Evolutionary conservation across 2,797 vertebrate species (phyloP).

Genomic region (Argentina silus): DNA sequence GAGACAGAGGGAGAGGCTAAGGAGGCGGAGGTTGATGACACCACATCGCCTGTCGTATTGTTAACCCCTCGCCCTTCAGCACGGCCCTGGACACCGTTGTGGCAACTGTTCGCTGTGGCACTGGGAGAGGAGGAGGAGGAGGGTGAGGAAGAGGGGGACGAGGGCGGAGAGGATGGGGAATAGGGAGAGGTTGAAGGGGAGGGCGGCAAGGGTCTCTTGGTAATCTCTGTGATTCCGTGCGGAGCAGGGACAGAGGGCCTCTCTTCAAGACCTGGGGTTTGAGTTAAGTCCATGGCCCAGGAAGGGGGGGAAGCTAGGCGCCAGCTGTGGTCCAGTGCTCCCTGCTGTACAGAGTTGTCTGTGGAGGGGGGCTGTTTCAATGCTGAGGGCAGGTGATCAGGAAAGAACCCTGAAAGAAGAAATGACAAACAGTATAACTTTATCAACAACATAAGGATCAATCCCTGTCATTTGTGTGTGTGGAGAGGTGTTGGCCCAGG

Average conservation of each 20-base stretch:
- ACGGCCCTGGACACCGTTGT: constrained; percentile 59
- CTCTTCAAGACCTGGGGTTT: constrained; percentile 65
- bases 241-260: constrained; percentile 61
- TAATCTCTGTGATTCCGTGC: constrained; percentile 50
- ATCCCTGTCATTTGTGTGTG: not conserved
- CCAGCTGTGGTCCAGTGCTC: constrained; percentile 23
- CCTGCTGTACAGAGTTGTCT: constrained; percentile 14
- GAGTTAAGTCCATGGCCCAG: constrained; percentile 65
- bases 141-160: constrained; percentile 63
- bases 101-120: constrained; percentile 51
- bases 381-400: constrained; percentile 22
- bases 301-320: constrained; percentile 27
- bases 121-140: constrained; percentile 70
- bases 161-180: constrained; percentile 70
- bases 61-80: constrained; percentile 41
- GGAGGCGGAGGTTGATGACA: constrained; percentile 74
- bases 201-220: constrained; percentile 65
- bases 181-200: constrained; percentile 70
- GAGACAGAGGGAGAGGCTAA: constrained; percentile 41
- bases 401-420: constrained; percentile 50
- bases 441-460: not conserved
- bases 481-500: not conserved
- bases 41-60: constrained; percentile 57
- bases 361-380: constrained; percentile 22
- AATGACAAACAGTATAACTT: constrained; percentile 13